Percentiles rank a stretch among this genome's conserved stretches.
Conservation (phyloP, 2,113 vertebrate genomes). For the Dasyornis broadbenti region DNA sequence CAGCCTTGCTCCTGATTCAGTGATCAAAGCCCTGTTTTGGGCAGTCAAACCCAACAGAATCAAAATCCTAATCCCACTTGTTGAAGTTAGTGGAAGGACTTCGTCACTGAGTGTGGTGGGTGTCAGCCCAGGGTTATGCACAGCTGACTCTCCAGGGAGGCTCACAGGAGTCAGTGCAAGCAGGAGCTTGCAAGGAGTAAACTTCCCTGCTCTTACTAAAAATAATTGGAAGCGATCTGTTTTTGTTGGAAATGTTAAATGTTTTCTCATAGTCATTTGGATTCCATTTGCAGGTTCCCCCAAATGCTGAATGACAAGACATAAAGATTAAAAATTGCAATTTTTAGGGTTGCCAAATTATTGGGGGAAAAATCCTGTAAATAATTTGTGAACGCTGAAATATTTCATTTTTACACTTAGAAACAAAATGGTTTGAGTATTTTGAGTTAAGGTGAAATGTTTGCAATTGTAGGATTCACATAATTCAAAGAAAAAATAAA, state of each 20-base stretch:
- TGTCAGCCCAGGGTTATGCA: background rate
- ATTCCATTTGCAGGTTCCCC: background rate
- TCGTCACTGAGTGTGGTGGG: background rate
- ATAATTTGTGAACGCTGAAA: background rate
- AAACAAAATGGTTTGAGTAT: background rate
- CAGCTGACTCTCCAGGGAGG: background rate
- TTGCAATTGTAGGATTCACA: background rate
- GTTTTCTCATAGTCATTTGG: background rate
- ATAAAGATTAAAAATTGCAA: background rate
- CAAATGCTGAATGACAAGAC: background rate
- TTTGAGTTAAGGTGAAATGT: background rate
- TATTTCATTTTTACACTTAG: background rate
- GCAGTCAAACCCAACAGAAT: rapidly evolving
- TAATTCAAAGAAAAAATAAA: background rate
- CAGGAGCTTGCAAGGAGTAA: background rate
- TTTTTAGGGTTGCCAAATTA: background rate
- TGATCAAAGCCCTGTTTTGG: background rate
- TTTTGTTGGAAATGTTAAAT: background rate
- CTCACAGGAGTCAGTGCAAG: background rate
- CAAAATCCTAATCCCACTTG: background rate
- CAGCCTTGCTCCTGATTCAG: background rate
- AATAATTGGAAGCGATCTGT: background rate
- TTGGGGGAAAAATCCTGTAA: rapidly evolving
- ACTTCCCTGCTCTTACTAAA: background rate
- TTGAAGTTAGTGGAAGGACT: background rate